Conservation (phyloP, 2,797 vertebrate genomes). For the Hylomyscus alleni region DNA sequence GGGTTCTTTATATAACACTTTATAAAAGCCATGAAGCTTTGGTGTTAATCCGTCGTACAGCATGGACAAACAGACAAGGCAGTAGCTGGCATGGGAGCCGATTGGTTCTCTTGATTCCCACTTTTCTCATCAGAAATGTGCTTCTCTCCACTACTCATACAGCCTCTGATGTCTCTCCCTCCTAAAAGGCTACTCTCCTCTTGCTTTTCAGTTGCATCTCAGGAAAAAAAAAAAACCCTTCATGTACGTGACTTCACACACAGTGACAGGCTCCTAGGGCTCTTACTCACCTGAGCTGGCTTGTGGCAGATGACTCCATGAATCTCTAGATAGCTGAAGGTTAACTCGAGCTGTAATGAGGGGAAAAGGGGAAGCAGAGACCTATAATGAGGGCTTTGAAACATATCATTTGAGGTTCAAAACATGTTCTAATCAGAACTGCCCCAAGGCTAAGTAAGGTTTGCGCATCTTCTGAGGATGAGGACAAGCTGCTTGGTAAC, state of each 20-base stretch:
- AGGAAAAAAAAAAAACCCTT: not conserved
- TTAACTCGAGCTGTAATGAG: slow-evolving; percentile 94
- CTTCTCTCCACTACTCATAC: not conserved
- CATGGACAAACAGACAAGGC: not conserved
- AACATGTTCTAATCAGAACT: not conserved
- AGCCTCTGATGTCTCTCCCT: not conserved
- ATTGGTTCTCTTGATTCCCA: not conserved
- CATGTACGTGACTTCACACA: not conserved
- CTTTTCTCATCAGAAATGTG: not conserved
- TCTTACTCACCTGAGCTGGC: slow-evolving; percentile 90
- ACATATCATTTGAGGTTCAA: not conserved
- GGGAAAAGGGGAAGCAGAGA: slow-evolving; percentile 64
- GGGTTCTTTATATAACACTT: not conserved
- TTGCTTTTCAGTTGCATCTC: not conserved
- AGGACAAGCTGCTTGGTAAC: not conserved
- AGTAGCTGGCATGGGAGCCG: not conserved
- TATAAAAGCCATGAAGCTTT: not conserved
- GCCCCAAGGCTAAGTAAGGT: not conserved
- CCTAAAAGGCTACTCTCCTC: not conserved
- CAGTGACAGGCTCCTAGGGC: not conserved
- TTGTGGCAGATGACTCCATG: slow-evolving; percentile 95
- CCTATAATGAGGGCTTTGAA: not conserved
- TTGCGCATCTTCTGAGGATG: not conserved
- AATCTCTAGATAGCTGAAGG: slow-evolving; percentile 98
- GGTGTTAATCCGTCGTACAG: not conserved